Evolutionary conservation across 1,140 invertebrate genomes (phyloP).

Genomic region (Monochamus saltuarius): DNA sequence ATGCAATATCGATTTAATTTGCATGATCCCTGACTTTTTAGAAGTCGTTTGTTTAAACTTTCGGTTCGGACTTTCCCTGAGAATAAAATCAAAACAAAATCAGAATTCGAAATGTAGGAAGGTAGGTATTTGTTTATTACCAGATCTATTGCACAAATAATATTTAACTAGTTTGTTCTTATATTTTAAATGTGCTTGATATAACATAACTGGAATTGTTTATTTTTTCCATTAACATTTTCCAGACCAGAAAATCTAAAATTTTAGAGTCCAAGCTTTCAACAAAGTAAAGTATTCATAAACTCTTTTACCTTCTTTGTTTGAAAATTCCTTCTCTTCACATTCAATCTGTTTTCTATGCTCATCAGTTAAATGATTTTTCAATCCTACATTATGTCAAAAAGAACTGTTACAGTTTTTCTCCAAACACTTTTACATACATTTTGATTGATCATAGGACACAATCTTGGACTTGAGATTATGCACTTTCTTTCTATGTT

Average conservation of each 20-base stretch:
- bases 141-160: background rate
- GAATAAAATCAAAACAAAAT: too few species aligned
- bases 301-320: conserved; percentile 18
- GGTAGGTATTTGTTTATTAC: too few species aligned
- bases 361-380: conserved; percentile 9
- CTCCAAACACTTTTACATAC: conserved; percentile 12
- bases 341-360: conserved; percentile 8
- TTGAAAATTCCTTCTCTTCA: conserved; percentile 9
- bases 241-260: conserved; percentile 14
- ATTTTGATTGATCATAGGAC: conserved; percentile 11
- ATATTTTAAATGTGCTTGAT: conserved; percentile 2
- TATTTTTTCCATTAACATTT: conserved; percentile 25
- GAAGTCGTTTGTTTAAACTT: too few species aligned
- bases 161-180: conserved; percentile 1
- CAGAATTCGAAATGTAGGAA: too few species aligned
- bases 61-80: too few species aligned
- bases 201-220: conserved; percentile 9
- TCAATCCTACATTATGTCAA: conserved; percentile 1
- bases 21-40: background rate
- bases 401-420: conserved; percentile 14
- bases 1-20: background rate
- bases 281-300: too few species aligned
- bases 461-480: conserved; percentile 4
- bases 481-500: conserved; percentile 9
- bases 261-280: background rate